These are phyloP conservation scores for Nysson spinosus DNA, from an alignment of 2,888 invertebrate genomes.

Conservation along the genomic window DNA sequence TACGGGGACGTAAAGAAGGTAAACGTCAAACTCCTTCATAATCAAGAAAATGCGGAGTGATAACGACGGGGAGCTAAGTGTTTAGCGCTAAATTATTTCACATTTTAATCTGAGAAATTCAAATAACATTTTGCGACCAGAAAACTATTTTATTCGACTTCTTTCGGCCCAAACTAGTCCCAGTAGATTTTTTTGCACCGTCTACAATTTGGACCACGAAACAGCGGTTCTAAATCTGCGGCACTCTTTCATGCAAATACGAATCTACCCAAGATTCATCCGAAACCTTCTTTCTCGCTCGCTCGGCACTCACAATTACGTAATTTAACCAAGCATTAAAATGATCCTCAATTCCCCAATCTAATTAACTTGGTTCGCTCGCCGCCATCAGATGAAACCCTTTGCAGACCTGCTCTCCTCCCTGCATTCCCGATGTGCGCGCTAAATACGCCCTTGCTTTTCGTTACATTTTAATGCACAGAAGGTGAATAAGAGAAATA, in stretches of 20 bases:
- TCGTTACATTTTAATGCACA: conserved; percentile 4
- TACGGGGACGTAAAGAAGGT: too few species aligned
- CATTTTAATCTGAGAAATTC: too few species aligned
- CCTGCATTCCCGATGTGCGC: conserved; percentile 38
- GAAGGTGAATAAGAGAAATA: background rate
- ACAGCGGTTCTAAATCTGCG: conserved; percentile 66
- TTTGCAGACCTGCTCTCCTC: conserved; percentile 31
- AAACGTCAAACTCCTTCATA: too few species aligned
- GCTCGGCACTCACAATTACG: conserved; percentile 66
- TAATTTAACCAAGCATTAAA: conserved; percentile 71
- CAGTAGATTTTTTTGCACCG: too few species aligned
- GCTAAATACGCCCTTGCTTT: conserved; percentile 34
- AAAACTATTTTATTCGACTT: too few species aligned
- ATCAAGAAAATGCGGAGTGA: too few species aligned
- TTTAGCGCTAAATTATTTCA: too few species aligned
- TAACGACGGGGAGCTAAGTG: too few species aligned
- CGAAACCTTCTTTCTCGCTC: conserved; percentile 19
- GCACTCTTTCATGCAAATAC: conserved; percentile 70
- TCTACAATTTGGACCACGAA: too few species aligned
- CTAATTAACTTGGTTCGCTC: conserved; percentile 64
- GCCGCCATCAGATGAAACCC: conserved; percentile 45
- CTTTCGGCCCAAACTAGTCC: too few species aligned
- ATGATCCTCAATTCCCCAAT: conserved; percentile 69
- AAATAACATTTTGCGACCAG: too few species aligned
- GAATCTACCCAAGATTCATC: conserved; percentile 44